Evolutionary conservation across 2,888 invertebrate genomes (phyloP), one percentile per base, ranked within the genome.

Genomic region (Cephus rjabovi): DNA sequence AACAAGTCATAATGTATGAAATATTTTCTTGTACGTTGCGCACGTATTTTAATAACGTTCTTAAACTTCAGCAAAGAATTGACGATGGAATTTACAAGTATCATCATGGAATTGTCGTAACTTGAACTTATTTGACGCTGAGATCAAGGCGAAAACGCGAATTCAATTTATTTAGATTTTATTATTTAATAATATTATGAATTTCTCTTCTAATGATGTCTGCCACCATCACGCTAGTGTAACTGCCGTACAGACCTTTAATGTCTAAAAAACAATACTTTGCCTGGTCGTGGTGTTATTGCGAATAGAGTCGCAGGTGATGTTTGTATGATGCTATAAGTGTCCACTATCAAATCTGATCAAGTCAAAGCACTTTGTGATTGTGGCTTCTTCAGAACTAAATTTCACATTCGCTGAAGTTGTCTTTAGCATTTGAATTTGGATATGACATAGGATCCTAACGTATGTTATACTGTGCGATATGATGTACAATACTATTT

Each of bases 1-100:
- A 93, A 93, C 86, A 93, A 93, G 90, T 89, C 89, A 69, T 90
- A 88, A 88, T 74, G 40, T 76, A 37, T 69, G 76, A 56, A 56
- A 56, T 23, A 23, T 56, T 56, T 56, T 23, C 23, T 56, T 56
- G 74, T 74, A 34, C 33, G 74, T 34, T 34, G n/a, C 31, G 33
- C 31, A 31, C 15, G 33, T 71, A 71, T 71, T 71, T 33, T 23
- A 23, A 23, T 33, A 31, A 71, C 6, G 12, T 34, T 31, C 6
- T 12, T 6, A 31, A 71, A 12, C 31, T 31, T 71, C 33, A 31
- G 31, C 31, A 33, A 71, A 12, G 31, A 71, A 71, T 71, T 71
- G 31, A 34, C 30, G 9, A 71, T 56, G 56, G 56, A 56, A 56
- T 56, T 56, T 56, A 23, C 23, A 56, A 56, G 23, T 56, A 56